Evolutionary conservation across 1,140 invertebrate genomes (phyloP), one percentile per base, ranked within the genome.

Genomic region (Drosophila chauvacae): DNA sequence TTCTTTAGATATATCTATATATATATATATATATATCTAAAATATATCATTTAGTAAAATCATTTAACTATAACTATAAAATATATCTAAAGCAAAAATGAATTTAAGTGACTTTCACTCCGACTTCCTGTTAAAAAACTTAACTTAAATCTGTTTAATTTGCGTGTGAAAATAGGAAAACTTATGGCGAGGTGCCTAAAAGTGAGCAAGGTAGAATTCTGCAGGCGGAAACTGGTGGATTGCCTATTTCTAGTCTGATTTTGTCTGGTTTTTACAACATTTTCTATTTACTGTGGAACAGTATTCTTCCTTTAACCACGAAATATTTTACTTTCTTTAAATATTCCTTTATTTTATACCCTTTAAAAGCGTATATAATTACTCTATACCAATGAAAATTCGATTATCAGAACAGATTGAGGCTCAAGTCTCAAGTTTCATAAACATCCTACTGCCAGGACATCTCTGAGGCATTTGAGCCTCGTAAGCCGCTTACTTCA

Each of bases 401-500:
- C 23, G 18, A 33, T 70, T 18, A 59, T 37, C 16, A 5, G 16
- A 23, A 59, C 55, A n/a, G 13, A 14, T 39, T 20, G 1, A 30
- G 37, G 14, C 18, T 10, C 14, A 23, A 41, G 39, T 53, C 62
- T 45, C 37, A 50, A 72, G 66, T 60, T 26, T 30, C 11, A 9
- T 9, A 23, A 18, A 30, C 30, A 28, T 9, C 23, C 33, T 18
- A 4, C 23, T 28, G 30, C 10, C 13, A 30, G 41, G 18, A 44
- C 50, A 30, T 48, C 14, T 45, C 18, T 45, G 2, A 20, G 41
- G 28, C 53, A 56, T 56, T 39, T 56, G 53, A 37, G 48, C 48
- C 14, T 39, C 56, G 18, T 88, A 88, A 88, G 85, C 85, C 62
- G 85, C 86, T 88, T 88, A 88, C 56, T 45, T 47, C 66, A 81